These are phyloP conservation scores for Trinorchestia longiramus DNA, from an alignment of 1,140 invertebrate species.

Conservation along the genomic window DNA sequence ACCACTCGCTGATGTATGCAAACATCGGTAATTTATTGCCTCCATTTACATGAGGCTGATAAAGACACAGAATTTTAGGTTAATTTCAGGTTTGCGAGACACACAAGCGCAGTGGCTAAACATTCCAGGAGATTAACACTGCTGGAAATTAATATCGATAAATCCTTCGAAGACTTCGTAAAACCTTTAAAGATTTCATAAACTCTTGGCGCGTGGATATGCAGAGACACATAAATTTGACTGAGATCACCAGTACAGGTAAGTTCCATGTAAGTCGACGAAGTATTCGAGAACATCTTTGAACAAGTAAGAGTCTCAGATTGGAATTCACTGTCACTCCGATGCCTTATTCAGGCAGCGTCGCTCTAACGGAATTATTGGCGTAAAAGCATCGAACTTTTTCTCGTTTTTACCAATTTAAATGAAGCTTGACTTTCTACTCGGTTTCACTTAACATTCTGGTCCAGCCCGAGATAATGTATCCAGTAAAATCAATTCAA, in stretches of 20 bases:
- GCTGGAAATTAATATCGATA: too few relatives aligned
- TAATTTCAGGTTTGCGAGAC: not conserved
- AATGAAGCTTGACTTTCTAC: slow-evolving; percentile 13
- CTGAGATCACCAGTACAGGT: not conserved
- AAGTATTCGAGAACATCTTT: not conserved
- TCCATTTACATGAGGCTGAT: slow-evolving; percentile 8
- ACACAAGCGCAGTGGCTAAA: too few relatives aligned
- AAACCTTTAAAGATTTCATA: too few relatives aligned
- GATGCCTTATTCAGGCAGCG: not conserved
- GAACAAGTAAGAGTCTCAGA: not conserved
- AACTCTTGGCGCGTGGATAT: too few relatives aligned
- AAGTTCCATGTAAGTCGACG: not conserved
- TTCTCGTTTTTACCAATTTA: not conserved
- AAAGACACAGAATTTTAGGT: not conserved
- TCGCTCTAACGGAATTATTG: not conserved
- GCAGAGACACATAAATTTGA: not conserved
- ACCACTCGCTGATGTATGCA: not conserved
- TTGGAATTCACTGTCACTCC: not conserved
- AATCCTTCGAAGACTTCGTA: too few relatives aligned
- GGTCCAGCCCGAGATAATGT: not conserved
- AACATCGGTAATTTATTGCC: not conserved
- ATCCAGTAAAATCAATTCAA: not conserved
- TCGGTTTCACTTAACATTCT: not conserved
- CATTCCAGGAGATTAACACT: too few relatives aligned
- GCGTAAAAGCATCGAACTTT: not conserved